Base-by-base conservation (phyloP, 1,140 invertebrate genomes). In the Scaptodrosophila lebanonensis region DNA sequence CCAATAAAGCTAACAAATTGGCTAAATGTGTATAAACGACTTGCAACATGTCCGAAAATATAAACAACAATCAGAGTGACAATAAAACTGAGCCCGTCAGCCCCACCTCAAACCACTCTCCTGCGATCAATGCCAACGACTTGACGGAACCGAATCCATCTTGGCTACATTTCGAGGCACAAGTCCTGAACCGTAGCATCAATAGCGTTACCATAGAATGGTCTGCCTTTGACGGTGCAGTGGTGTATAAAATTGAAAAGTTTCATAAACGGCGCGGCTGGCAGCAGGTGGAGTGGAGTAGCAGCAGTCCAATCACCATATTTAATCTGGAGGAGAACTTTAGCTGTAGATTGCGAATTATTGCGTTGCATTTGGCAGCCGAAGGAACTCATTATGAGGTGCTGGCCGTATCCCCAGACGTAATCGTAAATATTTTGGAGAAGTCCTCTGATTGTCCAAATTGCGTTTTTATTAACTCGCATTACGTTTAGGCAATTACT, bases 241-340 rank as follows among this genome's bases (percentile, higher is more conserved):
- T 45, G 3, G 72, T 86, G 6, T 86, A 86, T 39, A 61, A 66
- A 35, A 58, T 85, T 3, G 82, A 86, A 33, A 66, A 65, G 36
- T 69, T 56, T 39, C 65, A 85, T 12, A 69, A 58, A 15, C 49
- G 49, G 2, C 25, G 32, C n/a, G 68, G 64, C 18, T 86, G 84
- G 84, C 50, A 66, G 16, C 68, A 75, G 52, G 63, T 79, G 39
- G 67, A 57, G 17, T 86, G 77, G 77, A 63, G 32, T 16, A 64
- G 61, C 39, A 22, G 42, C 3, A 53, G 65, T 4, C 53, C 56
- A 0, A 40, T 67, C 5, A 63, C 32, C 11, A 49, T 86, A 3
- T 17, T 16, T 8, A 47, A 76, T n/a, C 42, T 86, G 42, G 82
- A 79, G 8, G 84, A 86, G 38, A 86, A 86, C 50, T 86, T 86